Evolutionary conservation across 2,113 vertebrate species (phyloP), one percentile per base, ranked within the genome.

Genomic region (Pelmatolapia mariae): DNA sequence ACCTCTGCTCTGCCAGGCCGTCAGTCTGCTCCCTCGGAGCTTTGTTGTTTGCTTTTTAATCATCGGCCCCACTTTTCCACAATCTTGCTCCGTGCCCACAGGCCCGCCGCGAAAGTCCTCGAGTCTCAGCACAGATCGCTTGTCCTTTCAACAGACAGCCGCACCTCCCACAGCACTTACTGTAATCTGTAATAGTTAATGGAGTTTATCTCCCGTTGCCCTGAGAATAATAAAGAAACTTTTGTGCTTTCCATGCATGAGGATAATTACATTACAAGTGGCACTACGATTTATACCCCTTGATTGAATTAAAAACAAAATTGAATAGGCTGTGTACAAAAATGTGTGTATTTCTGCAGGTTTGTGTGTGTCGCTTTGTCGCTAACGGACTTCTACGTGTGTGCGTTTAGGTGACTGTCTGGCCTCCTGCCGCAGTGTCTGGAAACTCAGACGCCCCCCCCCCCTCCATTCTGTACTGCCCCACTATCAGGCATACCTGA

Each of bases 341-440:
- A 82, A 63, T 5, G 81, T 38, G 86, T 31, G 24, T 29, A 52
- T 66, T 36, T n/a, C 59, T 22, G 24, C 12, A 22, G 33, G 85
- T 89, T 86, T 24, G 11, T 29, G 80, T n/a, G 59, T 22, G 80
- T 7, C 8, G 10, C 16, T 33, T 36, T 76, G 85, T 84, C 71
- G 43, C 56, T 40, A 33, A 63, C 54, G n/a, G 63, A 71, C 53
- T 40, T 80, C 29, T 73, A 12, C 56, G 36, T n/a, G 85, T 76
- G 96, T 95, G 96, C 94, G 96, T 96, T 97, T 94, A 97, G 97
- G 96, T 97, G 96, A 96, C 96, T 97, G 97, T 97, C 97, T 98
- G 96, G 96, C 97, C 94, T 93, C 95, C 92, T 85, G 91, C 95
- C 95, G 94, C 93, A 92, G 92, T 94, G 96, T 97, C 97, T 97